Evolutionary conservation across 2,113 vertebrate genomes (phyloP).

Genomic region (Catharus bicknelli): DNA sequence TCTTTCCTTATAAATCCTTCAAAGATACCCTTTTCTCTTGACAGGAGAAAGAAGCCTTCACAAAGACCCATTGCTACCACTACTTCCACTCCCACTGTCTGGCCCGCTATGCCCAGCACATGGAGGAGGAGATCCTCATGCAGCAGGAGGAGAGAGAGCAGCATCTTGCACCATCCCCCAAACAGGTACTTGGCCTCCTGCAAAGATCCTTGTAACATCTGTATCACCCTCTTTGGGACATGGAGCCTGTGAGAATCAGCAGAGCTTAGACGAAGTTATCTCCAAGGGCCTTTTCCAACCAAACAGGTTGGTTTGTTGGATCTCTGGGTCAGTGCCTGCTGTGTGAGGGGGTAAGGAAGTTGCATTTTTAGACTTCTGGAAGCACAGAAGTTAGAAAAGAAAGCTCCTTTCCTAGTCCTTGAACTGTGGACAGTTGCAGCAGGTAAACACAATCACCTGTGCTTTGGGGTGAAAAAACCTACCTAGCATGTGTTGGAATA

Average conservation of each 20-base stretch:
- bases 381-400: neutral
- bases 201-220: neutral
- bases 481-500: neutral
- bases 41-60: conserved; percentile 91
- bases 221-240: neutral
- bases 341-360: neutral
- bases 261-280: neutral
- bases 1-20: neutral
- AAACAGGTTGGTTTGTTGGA: neutral
- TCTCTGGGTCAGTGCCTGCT: neutral
- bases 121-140: conserved; percentile 83
- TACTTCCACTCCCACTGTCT: conserved; percentile 97
- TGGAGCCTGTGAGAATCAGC: neutral
- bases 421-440: neutral
- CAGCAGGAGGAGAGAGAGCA: conserved; percentile 81
- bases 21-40: neutral
- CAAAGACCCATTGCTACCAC: conserved; percentile 94
- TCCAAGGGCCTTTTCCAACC: neutral
- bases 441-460: neutral
- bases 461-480: neutral
- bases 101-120: conserved; percentile 88
- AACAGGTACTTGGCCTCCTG: conserved; percentile 38
- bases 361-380: neutral
- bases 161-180: conserved; percentile 57
- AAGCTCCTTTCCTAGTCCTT: neutral